Evolutionary conservation across 2,113 vertebrate genomes (phyloP).

Genomic region (Hydropotes inermis): DNA sequence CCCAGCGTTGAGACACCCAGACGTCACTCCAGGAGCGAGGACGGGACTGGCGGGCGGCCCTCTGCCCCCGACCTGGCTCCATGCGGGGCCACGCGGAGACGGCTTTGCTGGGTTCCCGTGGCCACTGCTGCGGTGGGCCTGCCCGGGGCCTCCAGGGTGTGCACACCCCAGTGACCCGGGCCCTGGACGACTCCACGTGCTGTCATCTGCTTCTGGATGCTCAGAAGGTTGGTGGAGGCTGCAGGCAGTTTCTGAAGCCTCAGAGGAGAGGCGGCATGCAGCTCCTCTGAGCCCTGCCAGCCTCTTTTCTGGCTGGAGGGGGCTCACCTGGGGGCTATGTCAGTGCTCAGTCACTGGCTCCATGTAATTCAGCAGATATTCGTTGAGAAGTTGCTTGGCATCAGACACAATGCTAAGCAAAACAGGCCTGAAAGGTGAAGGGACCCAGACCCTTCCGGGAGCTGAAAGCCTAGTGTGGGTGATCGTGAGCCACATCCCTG

Average conservation of each 20-base stretch:
- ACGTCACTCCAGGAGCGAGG: background rate
- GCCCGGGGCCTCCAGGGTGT: background rate
- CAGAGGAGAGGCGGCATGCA: background rate
- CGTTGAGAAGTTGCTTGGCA: background rate
- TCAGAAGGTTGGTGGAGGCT: background rate
- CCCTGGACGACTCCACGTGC: slow-evolving; percentile 11
- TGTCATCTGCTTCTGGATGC: background rate
- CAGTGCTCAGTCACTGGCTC: background rate
- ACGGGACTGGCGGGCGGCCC: background rate
- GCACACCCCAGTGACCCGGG: background rate
- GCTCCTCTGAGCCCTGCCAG: background rate
- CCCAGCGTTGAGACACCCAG: background rate
- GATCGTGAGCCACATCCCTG: background rate
- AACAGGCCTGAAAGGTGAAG: background rate
- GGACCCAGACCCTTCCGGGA: background rate
- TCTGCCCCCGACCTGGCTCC: background rate
- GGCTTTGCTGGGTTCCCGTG: accelerated
- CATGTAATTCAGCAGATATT: background rate
- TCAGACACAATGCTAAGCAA: background rate
- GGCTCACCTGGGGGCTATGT: background rate
- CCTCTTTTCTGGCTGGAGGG: background rate
- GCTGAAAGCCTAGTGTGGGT: background rate
- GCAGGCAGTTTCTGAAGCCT: slow-evolving; percentile 3
- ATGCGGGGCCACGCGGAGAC: background rate
- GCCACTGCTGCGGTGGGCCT: background rate